Percentiles rank a stretch among this genome's conserved stretches.
Conservation (phyloP, 35 echinoderm and acorn worm species). For the Chiridota heheva region DNA sequence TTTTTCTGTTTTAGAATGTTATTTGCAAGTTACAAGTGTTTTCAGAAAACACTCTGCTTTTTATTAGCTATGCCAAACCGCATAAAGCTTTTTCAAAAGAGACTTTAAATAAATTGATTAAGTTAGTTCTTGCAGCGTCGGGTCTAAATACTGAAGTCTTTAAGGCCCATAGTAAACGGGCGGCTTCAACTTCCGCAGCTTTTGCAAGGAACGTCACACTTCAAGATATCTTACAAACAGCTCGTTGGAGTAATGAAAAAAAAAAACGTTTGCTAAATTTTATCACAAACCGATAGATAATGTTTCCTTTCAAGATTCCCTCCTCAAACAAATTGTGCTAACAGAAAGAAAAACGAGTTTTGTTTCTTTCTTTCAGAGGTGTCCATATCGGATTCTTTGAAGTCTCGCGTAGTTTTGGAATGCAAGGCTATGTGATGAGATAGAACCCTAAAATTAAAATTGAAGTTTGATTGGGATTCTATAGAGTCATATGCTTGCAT, state of each 20-base stretch:
- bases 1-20: slow-evolving; percentile 25
- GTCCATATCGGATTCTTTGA: too few species aligned
- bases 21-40: not conserved
- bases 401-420: too few species aligned
- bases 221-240: slow-evolving; percentile 33
- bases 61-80: slow-evolving; percentile 23
- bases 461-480: too few species aligned
- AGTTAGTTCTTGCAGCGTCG: slow-evolving; percentile 1
- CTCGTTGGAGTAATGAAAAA: slow-evolving; percentile 42
- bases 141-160: slow-evolving; percentile 29
- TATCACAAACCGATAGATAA: too few species aligned
- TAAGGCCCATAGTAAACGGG: slow-evolving; percentile 31
- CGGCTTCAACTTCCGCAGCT: slow-evolving; percentile 31
- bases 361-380: too few species aligned
- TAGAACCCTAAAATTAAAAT: too few species aligned
- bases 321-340: too few species aligned
- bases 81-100: slow-evolving; percentile 23
- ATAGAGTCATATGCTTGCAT: too few species aligned
- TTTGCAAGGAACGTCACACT: slow-evolving; percentile 10
- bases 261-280: too few species aligned
- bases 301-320: too few species aligned
- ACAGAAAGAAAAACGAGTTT: too few species aligned
- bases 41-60: slow-evolving; percentile 27
- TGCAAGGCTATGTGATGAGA: too few species aligned
- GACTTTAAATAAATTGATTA: slow-evolving; percentile 37